These are phyloP conservation scores for Oegoconia quadripuncta DNA, from an alignment of 2,888 invertebrate species.

Conservation along the genomic window DNA sequence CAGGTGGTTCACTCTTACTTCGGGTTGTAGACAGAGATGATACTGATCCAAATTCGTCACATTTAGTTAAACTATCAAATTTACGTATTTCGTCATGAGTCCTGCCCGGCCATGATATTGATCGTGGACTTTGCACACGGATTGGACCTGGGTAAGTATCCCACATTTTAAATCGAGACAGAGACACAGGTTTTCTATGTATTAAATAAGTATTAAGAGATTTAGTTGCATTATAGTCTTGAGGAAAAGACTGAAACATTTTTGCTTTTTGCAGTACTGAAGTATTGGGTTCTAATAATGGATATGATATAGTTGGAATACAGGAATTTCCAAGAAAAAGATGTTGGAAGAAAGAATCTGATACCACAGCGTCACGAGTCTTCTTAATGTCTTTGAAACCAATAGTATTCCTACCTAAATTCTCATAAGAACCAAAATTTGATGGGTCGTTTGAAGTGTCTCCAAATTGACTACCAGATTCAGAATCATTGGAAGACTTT, in stretches of 20 bases:
- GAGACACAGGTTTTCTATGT: slow-evolving; percentile 84
- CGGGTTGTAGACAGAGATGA: slow-evolving; percentile 75
- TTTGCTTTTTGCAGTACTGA: slow-evolving; percentile 84
- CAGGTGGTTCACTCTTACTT: slow-evolving; percentile 82
- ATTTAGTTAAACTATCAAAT: slow-evolving; percentile 67
- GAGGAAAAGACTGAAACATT: slow-evolving; percentile 81
- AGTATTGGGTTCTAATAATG: slow-evolving; percentile 62
- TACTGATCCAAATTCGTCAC: slow-evolving; percentile 60
- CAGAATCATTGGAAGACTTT: slow-evolving; percentile 39
- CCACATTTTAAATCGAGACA: slow-evolving; percentile 84
- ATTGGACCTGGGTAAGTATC: slow-evolving; percentile 76
- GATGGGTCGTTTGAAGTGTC: slow-evolving; percentile 60
- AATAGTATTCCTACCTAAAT: slow-evolving; percentile 34
- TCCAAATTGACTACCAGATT: slow-evolving; percentile 55
- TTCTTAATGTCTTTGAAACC: slow-evolving; percentile 71
- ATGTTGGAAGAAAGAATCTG: slow-evolving; percentile 85
- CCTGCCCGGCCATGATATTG: slow-evolving; percentile 80
- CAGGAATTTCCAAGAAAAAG: slow-evolving; percentile 79
- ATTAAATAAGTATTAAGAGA: slow-evolving; percentile 82
- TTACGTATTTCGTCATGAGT: slow-evolving; percentile 70
- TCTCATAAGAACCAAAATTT: slow-evolving; percentile 47
- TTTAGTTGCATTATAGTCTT: slow-evolving; percentile 73
- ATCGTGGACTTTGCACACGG: slow-evolving; percentile 77
- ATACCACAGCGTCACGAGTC: slow-evolving; percentile 79
- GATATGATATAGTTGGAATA: slow-evolving; percentile 33